phyloP scores from a whole-genome alignment of 2,113 vertebrate species.

The Ptychochromis oligacanthus region DNA sequence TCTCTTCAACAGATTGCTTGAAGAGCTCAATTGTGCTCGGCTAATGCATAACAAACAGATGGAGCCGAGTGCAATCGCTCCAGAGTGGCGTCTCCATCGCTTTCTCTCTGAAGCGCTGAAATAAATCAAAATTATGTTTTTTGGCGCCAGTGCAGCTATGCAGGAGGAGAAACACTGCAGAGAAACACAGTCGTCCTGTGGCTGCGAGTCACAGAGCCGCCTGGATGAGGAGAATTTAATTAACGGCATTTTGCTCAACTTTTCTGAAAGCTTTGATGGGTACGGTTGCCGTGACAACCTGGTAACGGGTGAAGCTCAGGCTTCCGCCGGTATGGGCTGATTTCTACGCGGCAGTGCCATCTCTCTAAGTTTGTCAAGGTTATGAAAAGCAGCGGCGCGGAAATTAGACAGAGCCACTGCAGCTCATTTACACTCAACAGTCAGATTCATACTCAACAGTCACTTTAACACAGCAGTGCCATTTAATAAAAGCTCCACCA shows the following conservation, averaged over 20 bases:
- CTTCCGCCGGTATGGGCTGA: not conserved
- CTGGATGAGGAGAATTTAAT: slow-evolving; percentile 9
- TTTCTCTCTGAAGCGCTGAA: not conserved
- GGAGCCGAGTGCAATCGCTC: slow-evolving; percentile 40
- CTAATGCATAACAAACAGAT: slow-evolving; percentile 63
- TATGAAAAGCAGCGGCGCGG: slow-evolving; percentile 50
- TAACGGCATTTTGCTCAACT: not conserved
- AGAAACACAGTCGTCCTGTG: not conserved
- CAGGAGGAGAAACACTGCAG: not conserved
- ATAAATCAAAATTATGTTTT: slow-evolving; percentile 52
- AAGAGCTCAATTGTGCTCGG: slow-evolving; percentile 52
- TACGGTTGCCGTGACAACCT: slow-evolving; percentile 24
- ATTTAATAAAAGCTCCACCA: not conserved
- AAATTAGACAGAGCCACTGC: slow-evolving; percentile 29
- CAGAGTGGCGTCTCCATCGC: slow-evolving; percentile 10
- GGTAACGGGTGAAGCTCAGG: slow-evolving; percentile 14
- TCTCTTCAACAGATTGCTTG: slow-evolving; percentile 43
- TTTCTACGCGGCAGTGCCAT: not conserved
- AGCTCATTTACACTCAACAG: slow-evolving; percentile 5
- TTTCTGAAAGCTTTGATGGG: slow-evolving; percentile 3
- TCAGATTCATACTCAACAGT: not conserved
- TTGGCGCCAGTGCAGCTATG: not conserved
- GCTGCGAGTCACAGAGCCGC: not conserved
- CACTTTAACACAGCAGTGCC: not conserved
- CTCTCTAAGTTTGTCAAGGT: slow-evolving; percentile 23